A percentile compares a stretch with the other conserved stretches of the same genome.
Conservation (phyloP, 2,888 invertebrate genomes). For the Neria commutata region DNA sequence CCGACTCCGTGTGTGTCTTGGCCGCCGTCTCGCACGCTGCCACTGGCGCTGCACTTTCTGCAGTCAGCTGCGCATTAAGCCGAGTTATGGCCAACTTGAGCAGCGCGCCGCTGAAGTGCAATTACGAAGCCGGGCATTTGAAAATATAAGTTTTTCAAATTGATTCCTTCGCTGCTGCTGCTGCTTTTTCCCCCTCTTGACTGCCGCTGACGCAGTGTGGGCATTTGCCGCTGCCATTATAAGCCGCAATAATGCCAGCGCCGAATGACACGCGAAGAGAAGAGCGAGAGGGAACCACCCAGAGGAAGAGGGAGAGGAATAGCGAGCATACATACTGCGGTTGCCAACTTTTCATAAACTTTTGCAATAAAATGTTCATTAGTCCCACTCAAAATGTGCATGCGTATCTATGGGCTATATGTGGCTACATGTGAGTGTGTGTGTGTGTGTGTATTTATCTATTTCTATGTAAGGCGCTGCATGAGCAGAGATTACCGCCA, state of each 20-base stretch:
- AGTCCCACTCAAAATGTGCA: slow-evolving; percentile 45
- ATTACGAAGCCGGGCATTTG: slow-evolving; percentile 28
- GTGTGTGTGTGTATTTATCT: no score
- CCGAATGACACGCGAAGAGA: slow-evolving; percentile 18
- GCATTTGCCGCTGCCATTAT: slow-evolving; percentile 19
- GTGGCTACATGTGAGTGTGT: no score
- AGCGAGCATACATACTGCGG: no score
- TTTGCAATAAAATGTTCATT: slow-evolving; percentile 58
- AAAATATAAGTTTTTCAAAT: slow-evolving; percentile 39
- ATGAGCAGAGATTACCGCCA: not conserved
- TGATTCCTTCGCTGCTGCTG: slow-evolving; percentile 17
- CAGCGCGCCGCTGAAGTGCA: slow-evolving; percentile 17
- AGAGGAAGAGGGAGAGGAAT: slow-evolving; percentile 10
- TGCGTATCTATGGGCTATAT: no score
- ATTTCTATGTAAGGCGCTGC: no score
- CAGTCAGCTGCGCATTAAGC: slow-evolving; percentile 20
- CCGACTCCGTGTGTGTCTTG: no score
- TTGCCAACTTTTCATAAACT: slow-evolving; percentile 33
- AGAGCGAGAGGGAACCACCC: slow-evolving; percentile 24
- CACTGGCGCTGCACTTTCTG: not conserved
- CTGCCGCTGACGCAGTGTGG: not conserved
- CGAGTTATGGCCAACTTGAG: slow-evolving; percentile 28
- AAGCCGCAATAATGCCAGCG: no score
- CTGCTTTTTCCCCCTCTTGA: not conserved
- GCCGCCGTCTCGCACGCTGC: no score